Evolutionary conservation across 2,113 vertebrate genomes (phyloP).

Genomic region (Circaetus gallicus): DNA sequence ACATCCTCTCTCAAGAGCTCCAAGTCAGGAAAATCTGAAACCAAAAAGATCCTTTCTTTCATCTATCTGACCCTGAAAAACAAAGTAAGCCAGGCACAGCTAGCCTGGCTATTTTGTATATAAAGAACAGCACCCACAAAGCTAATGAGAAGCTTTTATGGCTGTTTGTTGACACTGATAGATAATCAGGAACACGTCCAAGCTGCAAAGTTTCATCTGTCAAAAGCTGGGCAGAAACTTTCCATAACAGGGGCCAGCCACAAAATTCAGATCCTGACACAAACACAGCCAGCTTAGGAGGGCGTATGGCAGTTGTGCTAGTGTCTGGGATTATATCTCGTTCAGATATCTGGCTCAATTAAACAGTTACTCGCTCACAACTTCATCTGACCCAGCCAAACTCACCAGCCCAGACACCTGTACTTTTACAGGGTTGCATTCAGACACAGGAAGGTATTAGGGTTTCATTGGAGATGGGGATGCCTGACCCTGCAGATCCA

Average conservation of each 20-base stretch:
- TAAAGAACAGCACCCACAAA: background rate
- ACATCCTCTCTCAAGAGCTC: background rate
- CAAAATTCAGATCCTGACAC: background rate
- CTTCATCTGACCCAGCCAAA: background rate
- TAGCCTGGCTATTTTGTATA: background rate
- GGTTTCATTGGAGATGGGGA: background rate
- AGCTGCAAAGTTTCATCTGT: conserved; percentile 1
- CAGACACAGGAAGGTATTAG: background rate
- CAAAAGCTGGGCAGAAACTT: background rate
- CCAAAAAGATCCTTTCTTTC: background rate
- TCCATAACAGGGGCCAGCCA: background rate
- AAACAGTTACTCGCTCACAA: background rate
- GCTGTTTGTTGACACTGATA: background rate
- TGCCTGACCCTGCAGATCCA: background rate
- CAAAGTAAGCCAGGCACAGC: background rate
- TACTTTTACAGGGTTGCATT: background rate
- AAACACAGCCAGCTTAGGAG: background rate
- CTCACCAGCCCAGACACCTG: background rate
- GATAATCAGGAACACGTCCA: background rate
- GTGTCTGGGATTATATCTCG: rapidly evolving
- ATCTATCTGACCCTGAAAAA: background rate
- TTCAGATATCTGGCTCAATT: background rate
- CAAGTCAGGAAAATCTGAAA: background rate
- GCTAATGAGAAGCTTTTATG: background rate
- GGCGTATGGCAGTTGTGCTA: background rate